Evolutionary conservation across 2,113 vertebrate species (phyloP), one percentile per base, ranked within the genome.

Genomic region (Tyto alba): DNA sequence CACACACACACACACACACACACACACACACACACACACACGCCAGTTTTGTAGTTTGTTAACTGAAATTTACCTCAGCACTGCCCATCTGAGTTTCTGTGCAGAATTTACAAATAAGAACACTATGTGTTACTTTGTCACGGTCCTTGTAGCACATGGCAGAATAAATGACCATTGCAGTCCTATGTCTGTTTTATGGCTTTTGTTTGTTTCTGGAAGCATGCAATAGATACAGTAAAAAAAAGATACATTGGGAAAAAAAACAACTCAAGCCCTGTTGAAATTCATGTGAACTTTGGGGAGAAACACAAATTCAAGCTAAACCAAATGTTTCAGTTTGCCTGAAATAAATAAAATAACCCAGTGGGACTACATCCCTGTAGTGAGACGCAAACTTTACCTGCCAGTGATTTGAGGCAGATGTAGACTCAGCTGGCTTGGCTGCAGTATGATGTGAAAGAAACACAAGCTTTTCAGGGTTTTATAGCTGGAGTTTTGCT

Each of bases 381-480:
- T 87, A 95, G 91, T 2, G 68, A 92, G 89, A 91, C 59, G 64
- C 92, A 95, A 90, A 76, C 75, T 93, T 91, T 97, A 95, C 94
- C 93, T 96, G 95, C 94, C 90, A 94, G 91, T 96, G 92, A 97
- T 94, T 94, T 88, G 95, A 96, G 96, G 79, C 93, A 97, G 96
- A 97, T 97, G 95, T 96, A 87, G 87, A 52, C 86, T 96, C 92
- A 96, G 93, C 86, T 97, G 96, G 52, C 89, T 94, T 92, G 94
- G 89, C 89, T 97, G 81, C 80, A 95, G 55, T 59, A 53, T 30
- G 79, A 96, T 95, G 96, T 92, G 90, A 96, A 96, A 89, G 78
- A 86, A 96, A 84, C 89, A 92, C 92, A 94, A 69, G 77, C 76
- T 95, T 93, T 96, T 91, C 3, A 2, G 92, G 74, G 22, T 94